A percentile compares a stretch with the other conserved stretches of the same genome.
Conservation (phyloP, 2,797 vertebrate genomes). For the Sebastes variabilis region DNA sequence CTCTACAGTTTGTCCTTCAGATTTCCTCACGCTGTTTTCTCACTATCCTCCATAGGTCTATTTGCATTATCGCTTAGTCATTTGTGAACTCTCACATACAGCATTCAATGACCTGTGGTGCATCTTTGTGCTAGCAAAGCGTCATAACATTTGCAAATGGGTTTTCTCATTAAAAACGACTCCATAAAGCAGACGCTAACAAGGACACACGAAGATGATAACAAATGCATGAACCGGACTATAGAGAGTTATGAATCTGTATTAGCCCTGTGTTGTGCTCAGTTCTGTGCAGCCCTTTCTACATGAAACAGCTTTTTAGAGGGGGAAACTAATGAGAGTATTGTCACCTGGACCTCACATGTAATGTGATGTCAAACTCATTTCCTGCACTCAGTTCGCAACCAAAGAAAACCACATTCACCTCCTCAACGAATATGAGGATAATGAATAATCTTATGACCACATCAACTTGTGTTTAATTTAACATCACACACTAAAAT, state of each 20-base stretch:
- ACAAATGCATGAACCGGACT: slow-evolving; percentile 14
- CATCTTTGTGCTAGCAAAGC: background rate
- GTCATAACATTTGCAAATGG: background rate
- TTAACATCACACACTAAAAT: slow-evolving; percentile 30
- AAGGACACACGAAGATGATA: background rate
- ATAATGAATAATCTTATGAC: slow-evolving; percentile 28
- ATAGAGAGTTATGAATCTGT: slow-evolving; percentile 7
- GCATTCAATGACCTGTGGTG: background rate
- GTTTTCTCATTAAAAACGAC: slow-evolving; percentile 7
- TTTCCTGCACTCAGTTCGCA: slow-evolving; percentile 17
- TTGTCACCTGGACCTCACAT: slow-evolving; percentile 18
- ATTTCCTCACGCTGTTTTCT: background rate
- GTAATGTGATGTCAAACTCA: slow-evolving; percentile 41
- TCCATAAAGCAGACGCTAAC: slow-evolving; percentile 8
- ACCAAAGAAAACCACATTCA: slow-evolving; percentile 7
- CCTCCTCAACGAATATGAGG: slow-evolving; percentile 11
- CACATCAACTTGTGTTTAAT: slow-evolving; percentile 31
- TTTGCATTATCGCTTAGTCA: background rate
- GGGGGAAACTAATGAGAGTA: slow-evolving; percentile 23
- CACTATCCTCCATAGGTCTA: background rate
- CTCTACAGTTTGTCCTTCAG: background rate
- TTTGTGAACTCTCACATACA: background rate
- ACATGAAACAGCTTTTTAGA: slow-evolving; percentile 11
- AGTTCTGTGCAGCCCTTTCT: background rate
- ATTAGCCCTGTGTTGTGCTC: background rate